Base-by-base conservation (phyloP, 2,888 invertebrate species). In the Serrognathus titanus region DNA sequence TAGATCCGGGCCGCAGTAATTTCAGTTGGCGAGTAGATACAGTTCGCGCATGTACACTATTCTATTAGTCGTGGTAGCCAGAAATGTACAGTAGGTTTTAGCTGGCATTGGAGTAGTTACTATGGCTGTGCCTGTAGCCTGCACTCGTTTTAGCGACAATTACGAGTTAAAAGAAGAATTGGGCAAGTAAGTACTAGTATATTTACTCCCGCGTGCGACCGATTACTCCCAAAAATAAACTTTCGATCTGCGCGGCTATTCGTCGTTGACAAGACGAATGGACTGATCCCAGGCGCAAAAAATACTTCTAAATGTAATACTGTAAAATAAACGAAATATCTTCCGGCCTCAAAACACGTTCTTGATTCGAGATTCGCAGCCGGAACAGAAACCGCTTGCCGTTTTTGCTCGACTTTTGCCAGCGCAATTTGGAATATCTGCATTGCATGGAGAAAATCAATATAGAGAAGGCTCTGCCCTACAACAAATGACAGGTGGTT, bases 111-210 rank as follows among this genome's bases (percentile, higher is more conserved):
- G 68, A 68, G 68, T 66, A 65, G 70, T 67, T 70, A 73, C 81
- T 81, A 92, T 93, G 92, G 88, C 92, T 82, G 89, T 89, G 80
- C 90, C 90, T 79, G 87, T 89, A 80, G 88, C 91, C 82, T 92
- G 94, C 83, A 97, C 96, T 79, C 92, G 97, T 78, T 98, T 98
- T 84, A 97, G 94, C 82, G 98, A 99, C 83, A 97, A 97, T 83
- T 99, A 99, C 82, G 98, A 99, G 77, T 88, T 99, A 71, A 98
- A 98, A 83, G 98, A 99, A 84, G 98, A 99, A 85, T 86, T 99
- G 78, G 98, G 98, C 81, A 98, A 98, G 94, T 94, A 84, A 89
- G 94, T 91, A 76, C 50, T 5, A 35, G 13, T 13, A 36, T 51
- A 16, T 51, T 41, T 31, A 31, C 40, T 20, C 10, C 24, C 16